These are phyloP conservation scores for Caenorhabditis briggsae DNA, from an alignment of 1,140 invertebrate species.

Conservation along the genomic window DNA sequence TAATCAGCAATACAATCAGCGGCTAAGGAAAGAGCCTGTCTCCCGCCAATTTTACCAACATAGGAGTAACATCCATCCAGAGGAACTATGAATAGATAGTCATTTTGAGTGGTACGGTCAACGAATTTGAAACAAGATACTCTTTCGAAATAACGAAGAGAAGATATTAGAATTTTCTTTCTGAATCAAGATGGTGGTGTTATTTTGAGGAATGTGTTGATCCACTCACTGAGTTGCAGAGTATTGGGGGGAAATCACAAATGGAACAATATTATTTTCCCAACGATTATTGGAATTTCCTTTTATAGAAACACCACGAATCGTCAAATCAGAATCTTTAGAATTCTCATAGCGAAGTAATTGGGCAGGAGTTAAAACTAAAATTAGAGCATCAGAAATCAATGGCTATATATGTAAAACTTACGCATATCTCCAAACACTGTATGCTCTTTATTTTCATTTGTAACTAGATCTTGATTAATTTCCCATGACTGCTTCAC, in stretches of 20 bases:
- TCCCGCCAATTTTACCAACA: constrained; percentile 63
- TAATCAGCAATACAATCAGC: constrained; percentile 67
- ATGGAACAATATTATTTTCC: constrained; percentile 43
- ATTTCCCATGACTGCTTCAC: constrained; percentile 44
- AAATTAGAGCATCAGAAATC: background rate
- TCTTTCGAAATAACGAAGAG: constrained; percentile 57
- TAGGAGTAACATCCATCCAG: constrained; percentile 67
- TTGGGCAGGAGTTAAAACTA: constrained; percentile 52
- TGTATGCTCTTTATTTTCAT: constrained; percentile 30
- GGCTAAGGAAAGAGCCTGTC: constrained; percentile 61
- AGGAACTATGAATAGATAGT: constrained; percentile 62
- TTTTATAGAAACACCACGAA: constrained; percentile 25
- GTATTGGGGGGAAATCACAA: constrained; percentile 37
- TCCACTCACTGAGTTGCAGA: background rate
- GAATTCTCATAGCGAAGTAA: constrained; percentile 40
- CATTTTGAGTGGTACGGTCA: constrained; percentile 58
- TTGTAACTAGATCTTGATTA: constrained; percentile 1
- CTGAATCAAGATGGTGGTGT: too few relatives aligned
- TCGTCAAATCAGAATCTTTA: constrained; percentile 7
- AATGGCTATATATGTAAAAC: background rate
- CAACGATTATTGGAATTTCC: constrained; percentile 47
- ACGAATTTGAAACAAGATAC: constrained; percentile 67
- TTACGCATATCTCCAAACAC: constrained; percentile 55
- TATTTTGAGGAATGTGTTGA: too few relatives aligned
- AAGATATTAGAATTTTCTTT: constrained; percentile 24